Conservation (phyloP, 2,113 vertebrate species). For the Scortum barcoo region DNA sequence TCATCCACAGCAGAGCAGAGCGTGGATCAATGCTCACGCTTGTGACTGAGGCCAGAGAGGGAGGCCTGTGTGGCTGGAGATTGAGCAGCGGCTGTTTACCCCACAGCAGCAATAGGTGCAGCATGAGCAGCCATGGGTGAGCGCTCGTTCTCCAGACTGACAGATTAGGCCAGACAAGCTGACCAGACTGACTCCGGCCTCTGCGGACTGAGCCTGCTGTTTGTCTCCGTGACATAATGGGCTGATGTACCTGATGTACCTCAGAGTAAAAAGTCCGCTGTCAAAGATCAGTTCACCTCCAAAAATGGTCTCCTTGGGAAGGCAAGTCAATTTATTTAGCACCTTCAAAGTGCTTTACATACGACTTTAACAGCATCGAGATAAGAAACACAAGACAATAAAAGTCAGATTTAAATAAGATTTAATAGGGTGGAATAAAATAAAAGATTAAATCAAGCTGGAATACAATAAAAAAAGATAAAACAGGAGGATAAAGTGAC, state of each 20-base stretch:
- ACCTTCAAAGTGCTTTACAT: neutral
- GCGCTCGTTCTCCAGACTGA: conserved; percentile 22
- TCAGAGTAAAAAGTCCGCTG: conserved; percentile 4
- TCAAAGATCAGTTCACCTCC: conserved; percentile 34
- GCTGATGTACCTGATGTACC: conserved; percentile 14
- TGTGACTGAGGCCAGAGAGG: conserved; percentile 15
- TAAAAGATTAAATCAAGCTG: neutral
- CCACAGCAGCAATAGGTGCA: conserved; percentile 60
- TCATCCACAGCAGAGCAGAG: neutral
- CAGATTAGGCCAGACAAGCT: conserved; percentile 58
- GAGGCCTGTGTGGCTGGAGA: conserved; percentile 4
- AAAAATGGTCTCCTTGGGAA: conserved; percentile 14
- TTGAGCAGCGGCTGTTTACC: conserved; percentile 48
- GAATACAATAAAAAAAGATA: neutral
- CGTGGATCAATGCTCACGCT: conserved; percentile 42
- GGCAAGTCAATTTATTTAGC: neutral
- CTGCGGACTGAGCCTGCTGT: conserved; percentile 41
- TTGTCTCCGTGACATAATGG: conserved; percentile 33
- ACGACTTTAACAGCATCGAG: too few species aligned
- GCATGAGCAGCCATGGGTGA: conserved; percentile 71
- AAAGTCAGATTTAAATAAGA: neutral
- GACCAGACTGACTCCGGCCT: conserved; percentile 60
- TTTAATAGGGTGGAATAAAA: neutral
- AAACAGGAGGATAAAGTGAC: neutral
- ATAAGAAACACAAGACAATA: neutral